Evolutionary conservation across 2,888 invertebrate genomes (phyloP), one percentile per base, ranked within the genome.

Genomic region (Oscheius sp.): DNA sequence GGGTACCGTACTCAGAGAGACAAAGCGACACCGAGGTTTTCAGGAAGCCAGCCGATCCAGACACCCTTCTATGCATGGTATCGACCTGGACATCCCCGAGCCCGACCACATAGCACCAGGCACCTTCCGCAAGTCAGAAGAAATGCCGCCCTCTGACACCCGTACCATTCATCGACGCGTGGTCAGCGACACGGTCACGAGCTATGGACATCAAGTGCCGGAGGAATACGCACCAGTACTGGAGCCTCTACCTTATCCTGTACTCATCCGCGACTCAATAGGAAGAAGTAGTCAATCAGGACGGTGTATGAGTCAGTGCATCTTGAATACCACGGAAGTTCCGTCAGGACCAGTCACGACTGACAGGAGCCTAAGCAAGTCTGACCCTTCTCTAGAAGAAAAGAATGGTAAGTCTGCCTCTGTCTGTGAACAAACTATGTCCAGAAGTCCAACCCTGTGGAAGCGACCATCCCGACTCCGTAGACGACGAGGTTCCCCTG

Each of bases 351-450:
- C 32, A 7, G 47, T 55, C 1, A 65, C 53, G 57, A 65, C 32
- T 37, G 66, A 68, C 21, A 57, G 74, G 51, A 74, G 68, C 59
- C 32, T 74, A 11, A 74, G 74, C 35, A 74, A 50, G 32, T 74
- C 74, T 29, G 74, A 74, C 21, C 68, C 74, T 9, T 42, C 66
- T 9, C 32, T 74, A n/a, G 66, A 74, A n/a, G 68, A 51, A 4
- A 66, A 74, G 7, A 58, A 13, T 7, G 74, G 57, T 57, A 33
- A n/a, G 37, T 60, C 35, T 42, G 42, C 33, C 62, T 35, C 2
- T 37, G 10, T 33, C n/a, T 47, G 11, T 62, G 13, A 62, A n/a
- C 35, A 2, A n/a, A n/a, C 37, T 3, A 10, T 35, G 2, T 42
- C 2, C 60, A 35, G 37, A 60, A 60, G 9, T 60, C 13, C 33